phyloP scores from a whole-genome alignment of 2,113 vertebrate species.

The Malurus elegans region DNA sequence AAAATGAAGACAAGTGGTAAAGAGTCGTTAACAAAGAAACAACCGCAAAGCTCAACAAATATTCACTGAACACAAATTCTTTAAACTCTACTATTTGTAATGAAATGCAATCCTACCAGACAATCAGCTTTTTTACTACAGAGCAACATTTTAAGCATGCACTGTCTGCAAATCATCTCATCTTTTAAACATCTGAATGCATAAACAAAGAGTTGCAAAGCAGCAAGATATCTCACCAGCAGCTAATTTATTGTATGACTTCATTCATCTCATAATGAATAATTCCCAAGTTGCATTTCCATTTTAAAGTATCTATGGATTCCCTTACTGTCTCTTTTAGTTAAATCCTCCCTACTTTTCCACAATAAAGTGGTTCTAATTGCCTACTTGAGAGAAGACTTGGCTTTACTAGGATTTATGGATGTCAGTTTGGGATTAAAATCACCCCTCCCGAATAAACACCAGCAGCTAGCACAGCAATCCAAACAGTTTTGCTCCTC shows the following conservation, averaged over 20 bases:
- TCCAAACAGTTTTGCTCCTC: background rate
- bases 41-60: background rate
- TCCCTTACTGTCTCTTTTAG: background rate
- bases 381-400: background rate
- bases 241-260: background rate
- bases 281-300: background rate
- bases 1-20: background rate
- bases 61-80: background rate
- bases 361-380: background rate
- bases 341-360: background rate
- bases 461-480: background rate
- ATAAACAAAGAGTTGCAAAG: slow-evolving; percentile 1
- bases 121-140: background rate
- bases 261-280: background rate
- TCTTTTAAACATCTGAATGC: background rate
- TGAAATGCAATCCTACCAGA: background rate
- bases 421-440: background rate
- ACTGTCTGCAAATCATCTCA: background rate
- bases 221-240: background rate
- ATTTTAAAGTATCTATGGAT: background rate
- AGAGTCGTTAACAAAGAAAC: background rate
- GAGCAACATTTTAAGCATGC: background rate
- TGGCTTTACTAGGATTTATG: background rate
- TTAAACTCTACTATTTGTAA: background rate
- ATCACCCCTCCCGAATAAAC: background rate